Evolutionary conservation across 2,888 invertebrate genomes (phyloP), one percentile per base, ranked within the genome.

Genomic region (Plagodis dolabraria): DNA sequence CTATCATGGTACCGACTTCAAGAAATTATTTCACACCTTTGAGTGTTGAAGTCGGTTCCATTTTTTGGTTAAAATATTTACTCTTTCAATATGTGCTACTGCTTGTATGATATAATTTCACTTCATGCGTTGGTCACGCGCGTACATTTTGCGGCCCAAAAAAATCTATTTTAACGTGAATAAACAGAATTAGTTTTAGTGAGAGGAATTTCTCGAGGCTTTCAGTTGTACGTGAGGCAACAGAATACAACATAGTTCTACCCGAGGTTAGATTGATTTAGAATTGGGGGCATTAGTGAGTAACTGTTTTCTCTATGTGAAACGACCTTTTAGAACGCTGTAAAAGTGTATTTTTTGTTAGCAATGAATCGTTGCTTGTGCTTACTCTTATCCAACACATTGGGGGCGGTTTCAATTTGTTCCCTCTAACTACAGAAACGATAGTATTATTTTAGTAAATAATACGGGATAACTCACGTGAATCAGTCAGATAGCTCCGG

Each of bases 91-190:
- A 43, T 59, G 42, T 7, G 33, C 8, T 51, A 55, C 60, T 55
- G 55, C 2, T 7, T 12, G 0, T 6, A 47, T 2, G 4, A 7
- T 10, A 22, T 11, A 11, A 33, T 50, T 35, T 53, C 50, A n/a
- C 47, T 45, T 38, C 50, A 42, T 40, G 47, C 50, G 48, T 45
- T n/a, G 65, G 65, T 67, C 69, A 69, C 69, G 69, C 64, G 67
- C 65, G 48, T 64, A 63, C 65, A 63, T 62, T 69, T 64, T 67
- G 60, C 64, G 56, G 59, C 63, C 55, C 59, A 59, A 65, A 64
- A 69, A 64, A 59, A 40, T 69, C 62, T 64, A 62, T 67, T 67
- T 67, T 67, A 54, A 62, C 64, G 60, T 60, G 62, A 64, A 63
- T 63, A 64, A 63, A 58, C 64, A 62, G 61, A 68, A 68, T 65